These are phyloP conservation scores for Tonatia bakeri DNA, from an alignment of 2,113 vertebrate species.

Conservation along the genomic window DNA sequence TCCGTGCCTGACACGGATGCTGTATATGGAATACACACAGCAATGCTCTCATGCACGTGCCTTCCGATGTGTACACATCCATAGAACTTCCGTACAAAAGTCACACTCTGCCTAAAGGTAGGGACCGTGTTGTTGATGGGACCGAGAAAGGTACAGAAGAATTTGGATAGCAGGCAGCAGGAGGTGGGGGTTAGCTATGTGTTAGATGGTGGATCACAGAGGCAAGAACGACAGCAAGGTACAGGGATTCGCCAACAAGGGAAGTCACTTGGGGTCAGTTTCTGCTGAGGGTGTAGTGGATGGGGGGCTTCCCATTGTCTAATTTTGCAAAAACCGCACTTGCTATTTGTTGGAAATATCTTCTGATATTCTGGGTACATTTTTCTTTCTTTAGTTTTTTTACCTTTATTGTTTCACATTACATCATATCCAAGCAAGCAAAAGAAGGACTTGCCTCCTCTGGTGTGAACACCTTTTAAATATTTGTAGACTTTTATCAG, in stretches of 20 bases:
- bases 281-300: not conserved
- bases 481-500: constrained; percentile 55
- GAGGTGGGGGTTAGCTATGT: not conserved
- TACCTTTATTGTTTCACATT: not conserved
- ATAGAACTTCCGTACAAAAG: not conserved
- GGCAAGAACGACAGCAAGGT: not conserved
- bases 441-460: constrained; percentile 1
- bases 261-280: not conserved
- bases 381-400: not conserved
- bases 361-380: not conserved
- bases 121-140: not conserved
- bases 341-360: not conserved
- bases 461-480: constrained; percentile 50
- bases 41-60: not conserved
- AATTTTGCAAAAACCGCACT: not conserved
- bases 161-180: not conserved
- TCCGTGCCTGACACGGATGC: not conserved
- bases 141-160: not conserved
- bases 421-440: constrained; percentile 15
- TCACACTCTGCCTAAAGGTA: not conserved
- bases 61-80: not conserved
- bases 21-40: not conserved
- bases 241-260: not conserved
- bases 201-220: not conserved
- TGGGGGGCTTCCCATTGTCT: not conserved